Conservation (phyloP, 2,888 invertebrate species). For the Pandemis corylana region DNA sequence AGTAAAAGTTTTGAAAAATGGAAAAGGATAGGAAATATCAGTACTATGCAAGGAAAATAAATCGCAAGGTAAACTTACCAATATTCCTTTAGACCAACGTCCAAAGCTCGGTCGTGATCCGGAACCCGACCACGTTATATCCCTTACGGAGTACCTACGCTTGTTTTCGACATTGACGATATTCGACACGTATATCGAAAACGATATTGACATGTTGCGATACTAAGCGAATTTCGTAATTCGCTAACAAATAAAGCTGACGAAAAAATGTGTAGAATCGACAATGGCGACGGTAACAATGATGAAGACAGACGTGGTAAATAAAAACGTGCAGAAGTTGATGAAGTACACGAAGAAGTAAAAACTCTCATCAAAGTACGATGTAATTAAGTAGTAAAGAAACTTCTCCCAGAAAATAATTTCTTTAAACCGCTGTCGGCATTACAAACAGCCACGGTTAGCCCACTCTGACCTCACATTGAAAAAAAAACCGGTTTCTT, state of each 20-base stretch:
- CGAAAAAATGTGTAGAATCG: background rate
- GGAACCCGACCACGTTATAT: constrained; percentile 60
- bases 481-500: constrained; percentile 66
- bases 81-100: constrained; percentile 46
- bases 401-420: constrained; percentile 40
- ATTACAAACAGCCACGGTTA: constrained; percentile 59
- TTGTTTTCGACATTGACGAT: constrained; percentile 35
- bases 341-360: constrained; percentile 9
- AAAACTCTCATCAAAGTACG: constrained; percentile 28
- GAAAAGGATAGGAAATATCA: no score
- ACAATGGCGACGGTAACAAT: background rate
- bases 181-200: constrained; percentile 26
- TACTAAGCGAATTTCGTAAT: background rate
- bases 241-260: constrained; percentile 5
- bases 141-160: constrained; percentile 35
- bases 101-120: constrained; percentile 70
- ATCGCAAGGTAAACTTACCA: background rate
- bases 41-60: no score
- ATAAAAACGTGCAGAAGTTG: background rate
- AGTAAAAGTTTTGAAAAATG: no score
- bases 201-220: constrained; percentile 9
- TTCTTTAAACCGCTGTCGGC: constrained; percentile 54
- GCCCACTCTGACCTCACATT: constrained; percentile 57
- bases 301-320: background rate
- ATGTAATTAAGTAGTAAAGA: constrained; percentile 40